A percentile compares a stretch with the other conserved stretches of the same genome.
Evolutionary conservation across 2,888 invertebrate genomes (phyloP).

Genomic region (Cephus rjabovi): DNA sequence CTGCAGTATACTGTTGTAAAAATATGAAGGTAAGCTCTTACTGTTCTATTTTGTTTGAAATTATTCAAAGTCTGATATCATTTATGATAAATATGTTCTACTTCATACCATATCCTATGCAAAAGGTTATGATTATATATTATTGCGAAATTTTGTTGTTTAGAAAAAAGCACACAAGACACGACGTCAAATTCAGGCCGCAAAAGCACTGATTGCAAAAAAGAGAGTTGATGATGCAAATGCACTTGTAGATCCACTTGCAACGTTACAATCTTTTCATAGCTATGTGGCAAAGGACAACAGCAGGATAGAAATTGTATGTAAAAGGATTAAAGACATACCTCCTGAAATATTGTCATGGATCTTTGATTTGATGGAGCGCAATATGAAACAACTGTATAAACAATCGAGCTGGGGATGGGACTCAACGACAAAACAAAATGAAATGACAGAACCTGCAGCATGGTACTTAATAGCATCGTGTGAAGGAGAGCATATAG

Average conservation of each 20-base stretch:
- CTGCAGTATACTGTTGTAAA: too few relatives aligned
- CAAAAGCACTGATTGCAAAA: slow-evolving; percentile 66
- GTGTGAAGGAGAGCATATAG: slow-evolving; percentile 69
- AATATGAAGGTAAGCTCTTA: too few relatives aligned
- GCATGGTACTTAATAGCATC: slow-evolving; percentile 75
- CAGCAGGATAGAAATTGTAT: slow-evolving; percentile 72
- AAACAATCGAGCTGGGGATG: slow-evolving; percentile 72
- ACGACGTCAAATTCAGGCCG: slow-evolving; percentile 49
- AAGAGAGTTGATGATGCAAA: slow-evolving; percentile 74
- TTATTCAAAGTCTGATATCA: too few relatives aligned
- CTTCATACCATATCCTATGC: too few relatives aligned
- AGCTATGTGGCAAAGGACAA: slow-evolving; percentile 73
- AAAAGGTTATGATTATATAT: too few relatives aligned
- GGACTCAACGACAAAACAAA: slow-evolving; percentile 74
- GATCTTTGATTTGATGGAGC: slow-evolving; percentile 80
- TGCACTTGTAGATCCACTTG: slow-evolving; percentile 70
- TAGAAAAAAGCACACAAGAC: slow-evolving; percentile 54
- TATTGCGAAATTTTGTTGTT: too few relatives aligned
- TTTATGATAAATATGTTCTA: too few relatives aligned
- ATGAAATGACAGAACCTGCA: slow-evolving; percentile 74
- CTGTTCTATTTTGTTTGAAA: too few relatives aligned
- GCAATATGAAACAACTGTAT: slow-evolving; percentile 84
- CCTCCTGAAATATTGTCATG: slow-evolving; percentile 73
- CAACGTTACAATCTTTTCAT: slow-evolving; percentile 72
- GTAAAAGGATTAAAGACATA: slow-evolving; percentile 71